phyloP scores from a whole-genome alignment of 2,888 invertebrate species.

The Tinea trinotella region DNA sequence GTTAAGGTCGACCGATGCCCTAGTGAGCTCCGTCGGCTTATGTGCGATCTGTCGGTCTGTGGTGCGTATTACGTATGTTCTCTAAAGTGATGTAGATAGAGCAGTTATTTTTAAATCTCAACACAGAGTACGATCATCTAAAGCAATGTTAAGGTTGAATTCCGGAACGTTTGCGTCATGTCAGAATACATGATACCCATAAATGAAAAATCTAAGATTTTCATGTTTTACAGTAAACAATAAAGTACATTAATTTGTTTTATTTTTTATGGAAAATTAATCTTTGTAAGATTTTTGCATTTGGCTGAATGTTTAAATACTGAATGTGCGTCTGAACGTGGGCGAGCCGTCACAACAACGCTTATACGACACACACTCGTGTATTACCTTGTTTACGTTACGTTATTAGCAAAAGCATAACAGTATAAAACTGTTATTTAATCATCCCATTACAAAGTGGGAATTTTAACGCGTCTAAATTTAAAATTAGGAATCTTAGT shows the following conservation, averaged over 20 bases:
- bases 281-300: neutral
- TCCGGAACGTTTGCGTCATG: conserved; percentile 56
- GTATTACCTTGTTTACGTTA: neutral
- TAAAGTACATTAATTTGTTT: neutral
- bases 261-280: neutral
- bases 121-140: conserved; percentile 46
- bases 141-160: conserved; percentile 68
- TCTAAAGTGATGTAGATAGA: conserved; percentile 14
- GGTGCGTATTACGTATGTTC: conserved; percentile 3
- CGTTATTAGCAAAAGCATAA: neutral
- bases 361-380: conserved; percentile 9
- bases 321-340: conserved; percentile 19
- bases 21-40: conserved; percentile 19
- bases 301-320: neutral
- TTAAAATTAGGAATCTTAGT: no score
- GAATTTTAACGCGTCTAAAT: no score
- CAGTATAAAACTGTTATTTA: neutral
- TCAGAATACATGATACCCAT: conserved; percentile 22
- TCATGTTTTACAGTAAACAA: neutral
- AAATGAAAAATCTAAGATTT: neutral
- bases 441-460: no score
- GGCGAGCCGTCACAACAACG: conserved; percentile 24
- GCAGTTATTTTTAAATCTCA: conserved; percentile 61
- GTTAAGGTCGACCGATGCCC: conserved; percentile 7
- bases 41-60: conserved; percentile 25